Percentiles rank a stretch among this genome's conserved stretches.
phyloP scores from a whole-genome alignment of 2,113 vertebrate species.

The Cariama cristata region DNA sequence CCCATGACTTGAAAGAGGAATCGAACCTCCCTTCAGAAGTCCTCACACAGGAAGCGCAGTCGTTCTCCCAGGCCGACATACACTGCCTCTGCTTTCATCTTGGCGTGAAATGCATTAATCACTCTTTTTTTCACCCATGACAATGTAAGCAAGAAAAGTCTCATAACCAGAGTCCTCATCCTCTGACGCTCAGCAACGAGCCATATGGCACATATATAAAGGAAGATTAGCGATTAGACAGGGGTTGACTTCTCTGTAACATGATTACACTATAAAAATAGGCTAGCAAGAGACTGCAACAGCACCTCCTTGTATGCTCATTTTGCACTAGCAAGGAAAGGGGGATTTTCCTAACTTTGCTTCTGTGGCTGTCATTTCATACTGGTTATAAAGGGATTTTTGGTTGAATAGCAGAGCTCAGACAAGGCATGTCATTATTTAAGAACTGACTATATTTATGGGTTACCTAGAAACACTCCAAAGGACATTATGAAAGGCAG shows the following conservation, averaged over 20 bases:
- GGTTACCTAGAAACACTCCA: background rate
- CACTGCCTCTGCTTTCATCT: background rate
- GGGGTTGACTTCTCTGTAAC: background rate
- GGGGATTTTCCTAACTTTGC: background rate
- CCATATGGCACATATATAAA: background rate
- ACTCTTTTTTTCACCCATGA: background rate
- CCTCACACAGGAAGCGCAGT: background rate
- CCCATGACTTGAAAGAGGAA: constrained; percentile 19
- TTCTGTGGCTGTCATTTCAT: background rate
- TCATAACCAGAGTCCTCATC: constrained; percentile 3
- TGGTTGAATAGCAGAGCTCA: background rate
- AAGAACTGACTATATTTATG: background rate
- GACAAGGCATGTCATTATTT: background rate
- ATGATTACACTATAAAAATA: constrained; percentile 19
- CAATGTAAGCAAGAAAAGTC: background rate
- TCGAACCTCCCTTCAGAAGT: background rate
- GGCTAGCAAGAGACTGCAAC: background rate
- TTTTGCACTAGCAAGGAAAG: background rate
- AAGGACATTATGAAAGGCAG: background rate
- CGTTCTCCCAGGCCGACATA: fast-evolving
- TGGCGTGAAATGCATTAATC: background rate
- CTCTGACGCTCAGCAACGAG: background rate
- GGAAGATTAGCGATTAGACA: background rate
- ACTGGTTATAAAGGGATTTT: background rate
- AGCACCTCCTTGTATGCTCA: background rate